Evolutionary conservation across 2,888 invertebrate species (phyloP), one percentile per base, ranked within the genome.

Genomic region (Mechanitis mazaeus): DNA sequence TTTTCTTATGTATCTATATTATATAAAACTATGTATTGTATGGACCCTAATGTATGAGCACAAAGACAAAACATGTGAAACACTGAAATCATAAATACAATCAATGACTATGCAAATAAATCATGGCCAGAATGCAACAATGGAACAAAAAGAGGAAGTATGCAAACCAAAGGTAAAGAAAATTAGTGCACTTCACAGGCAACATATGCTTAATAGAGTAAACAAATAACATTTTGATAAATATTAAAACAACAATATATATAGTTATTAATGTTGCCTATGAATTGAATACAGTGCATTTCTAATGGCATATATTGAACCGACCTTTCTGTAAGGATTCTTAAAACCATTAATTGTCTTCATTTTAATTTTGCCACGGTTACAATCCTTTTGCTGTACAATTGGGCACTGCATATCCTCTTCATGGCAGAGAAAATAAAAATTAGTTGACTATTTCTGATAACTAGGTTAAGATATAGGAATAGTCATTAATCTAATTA

Each of bases 351-450:
- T 87, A 79, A 81, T 72, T 66, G 79, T 89, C 89, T 89, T 89
- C 89, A 84, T 86, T 82, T 85, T 88, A 75, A 81, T 72, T 75
- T 82, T 82, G 72, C 87, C 87, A 81, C 79, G 74, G 81, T 81
- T 80, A 81, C 73, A 77, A 72, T 82, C 83, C 78, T 79, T 85
- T 80, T 83, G 84, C 83, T 81, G 79, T 77, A 81, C 84, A 76
- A 87, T 75, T 72, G 85, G 85, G 87, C 85, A 87, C 88, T 88
- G 87, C 89, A 88, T 89, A 80, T 85, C 85, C 81, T 84, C 87
- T 88, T 88, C 80, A 83, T 70, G 77, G 75, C 75, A 74, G 74
- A 83, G 81, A 84, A 84, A 84, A 82, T 70, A 81, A 73, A 61
- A 64, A 72, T 71, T 72, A 72, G 63, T 70, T 59, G 35, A 56